Evolutionary conservation across 2,797 vertebrate species (phyloP).

Genomic region (Trachops cirrhosus): DNA sequence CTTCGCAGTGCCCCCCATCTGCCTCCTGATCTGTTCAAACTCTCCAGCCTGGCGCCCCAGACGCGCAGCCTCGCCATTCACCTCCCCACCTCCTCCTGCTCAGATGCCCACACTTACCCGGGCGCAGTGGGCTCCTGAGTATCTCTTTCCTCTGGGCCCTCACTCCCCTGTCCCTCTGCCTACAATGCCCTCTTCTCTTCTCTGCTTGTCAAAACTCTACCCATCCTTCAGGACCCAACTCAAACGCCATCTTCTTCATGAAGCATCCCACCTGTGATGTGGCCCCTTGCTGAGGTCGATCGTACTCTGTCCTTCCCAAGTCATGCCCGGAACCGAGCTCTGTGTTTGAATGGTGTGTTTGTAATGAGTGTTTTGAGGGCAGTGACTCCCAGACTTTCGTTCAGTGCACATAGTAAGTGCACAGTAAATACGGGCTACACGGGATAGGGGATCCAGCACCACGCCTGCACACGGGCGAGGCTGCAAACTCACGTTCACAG

Average conservation of each 20-base stretch:
- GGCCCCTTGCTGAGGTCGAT: background rate
- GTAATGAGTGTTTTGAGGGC: background rate
- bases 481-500: background rate
- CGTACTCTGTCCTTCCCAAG: background rate
- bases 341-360: background rate
- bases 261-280: background rate
- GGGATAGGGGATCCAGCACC: background rate
- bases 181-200: background rate
- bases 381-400: background rate
- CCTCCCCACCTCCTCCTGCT: background rate
- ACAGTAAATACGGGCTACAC: background rate
- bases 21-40: background rate
- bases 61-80: background rate
- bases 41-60: accelerated
- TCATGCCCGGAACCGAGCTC: background rate
- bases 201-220: background rate
- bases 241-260: background rate
- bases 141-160: background rate
- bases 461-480: background rate
- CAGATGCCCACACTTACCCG: background rate
- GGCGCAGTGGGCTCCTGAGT: background rate
- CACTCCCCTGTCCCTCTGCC: background rate
- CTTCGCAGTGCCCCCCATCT: background rate
- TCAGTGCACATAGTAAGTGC: background rate
- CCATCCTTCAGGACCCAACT: background rate